A percentile compares a stretch with the other conserved stretches of the same genome.
Conservation (phyloP, 2,113 vertebrate genomes). For the Monarcha castaneiventris region DNA sequence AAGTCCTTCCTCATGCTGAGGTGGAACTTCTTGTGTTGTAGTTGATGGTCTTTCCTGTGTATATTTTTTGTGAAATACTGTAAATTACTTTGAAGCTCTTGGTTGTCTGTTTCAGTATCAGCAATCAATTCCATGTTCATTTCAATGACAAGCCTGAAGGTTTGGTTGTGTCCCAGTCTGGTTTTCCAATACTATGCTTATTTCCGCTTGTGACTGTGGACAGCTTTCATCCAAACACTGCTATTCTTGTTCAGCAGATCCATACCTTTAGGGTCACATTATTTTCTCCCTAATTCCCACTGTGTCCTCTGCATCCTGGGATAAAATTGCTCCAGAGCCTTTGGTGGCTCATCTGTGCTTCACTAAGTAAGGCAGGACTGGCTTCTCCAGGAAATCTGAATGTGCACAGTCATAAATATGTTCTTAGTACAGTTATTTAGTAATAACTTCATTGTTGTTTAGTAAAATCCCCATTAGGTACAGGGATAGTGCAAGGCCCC, state of each 20-base stretch:
- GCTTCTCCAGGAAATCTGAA: not conserved
- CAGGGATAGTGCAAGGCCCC: not conserved
- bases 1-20: not conserved
- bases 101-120: not conserved
- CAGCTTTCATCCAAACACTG: not conserved
- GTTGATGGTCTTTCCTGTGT: rapidly evolving
- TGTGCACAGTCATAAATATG: rapidly evolving
- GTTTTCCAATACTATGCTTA: not conserved
- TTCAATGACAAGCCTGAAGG: not conserved
- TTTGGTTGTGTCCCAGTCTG: rapidly evolving
- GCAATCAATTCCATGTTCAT: not conserved
- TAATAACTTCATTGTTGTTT: not conserved
- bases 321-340: not conserved
- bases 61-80: not conserved
- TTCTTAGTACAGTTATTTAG: not conserved
- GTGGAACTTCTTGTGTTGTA: not conserved
- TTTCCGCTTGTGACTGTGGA: not conserved
- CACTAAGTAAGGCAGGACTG: not conserved
- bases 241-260: not conserved
- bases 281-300: not conserved
- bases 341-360: rapidly evolving
- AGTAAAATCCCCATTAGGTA: not conserved
- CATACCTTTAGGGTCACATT: rapidly evolving
- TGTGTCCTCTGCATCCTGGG: not conserved
- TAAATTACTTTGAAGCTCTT: not conserved